A percentile compares a stretch with the other conserved stretches of the same genome.
Conservation (phyloP, 2,888 invertebrate species). For the Cheiracanthium punctorium region DNA sequence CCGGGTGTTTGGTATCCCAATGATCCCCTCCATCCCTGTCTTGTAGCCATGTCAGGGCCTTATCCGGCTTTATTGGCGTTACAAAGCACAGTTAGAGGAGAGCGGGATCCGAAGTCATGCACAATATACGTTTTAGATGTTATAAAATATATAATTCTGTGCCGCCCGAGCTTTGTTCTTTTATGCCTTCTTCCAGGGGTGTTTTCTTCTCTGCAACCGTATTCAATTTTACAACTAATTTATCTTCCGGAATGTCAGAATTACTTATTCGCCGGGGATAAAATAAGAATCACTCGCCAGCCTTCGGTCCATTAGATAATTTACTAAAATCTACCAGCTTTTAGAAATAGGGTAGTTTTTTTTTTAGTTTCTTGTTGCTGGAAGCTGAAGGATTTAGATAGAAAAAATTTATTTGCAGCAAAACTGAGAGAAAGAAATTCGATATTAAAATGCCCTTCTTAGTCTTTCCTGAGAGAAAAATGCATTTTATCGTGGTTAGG, state of each 20-base stretch:
- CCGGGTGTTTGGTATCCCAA: not conserved
- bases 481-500: too few species aligned
- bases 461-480: too few species aligned
- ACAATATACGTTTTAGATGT: not conserved
- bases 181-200: not conserved
- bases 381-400: too few species aligned
- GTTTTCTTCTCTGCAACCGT: not conserved
- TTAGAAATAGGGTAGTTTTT: too few species aligned
- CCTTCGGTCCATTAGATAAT: not conserved
- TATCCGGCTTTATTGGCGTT: slow-evolving; percentile 10
- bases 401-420: too few species aligned
- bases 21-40: not conserved
- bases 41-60: not conserved
- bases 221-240: slow-evolving; percentile 1
- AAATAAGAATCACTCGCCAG: not conserved
- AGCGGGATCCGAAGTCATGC: not conserved
- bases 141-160: not conserved
- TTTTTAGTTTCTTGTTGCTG: too few species aligned
- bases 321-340: too few species aligned
- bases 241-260: not conserved
- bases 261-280: not conserved
- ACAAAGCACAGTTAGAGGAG: not conserved
- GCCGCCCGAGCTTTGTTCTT: not conserved
- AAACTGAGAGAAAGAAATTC: too few species aligned
- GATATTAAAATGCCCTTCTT: too few species aligned